Evolutionary conservation across 2,113 vertebrate genomes (phyloP).

Genomic region (Thymallus thymallus): DNA sequence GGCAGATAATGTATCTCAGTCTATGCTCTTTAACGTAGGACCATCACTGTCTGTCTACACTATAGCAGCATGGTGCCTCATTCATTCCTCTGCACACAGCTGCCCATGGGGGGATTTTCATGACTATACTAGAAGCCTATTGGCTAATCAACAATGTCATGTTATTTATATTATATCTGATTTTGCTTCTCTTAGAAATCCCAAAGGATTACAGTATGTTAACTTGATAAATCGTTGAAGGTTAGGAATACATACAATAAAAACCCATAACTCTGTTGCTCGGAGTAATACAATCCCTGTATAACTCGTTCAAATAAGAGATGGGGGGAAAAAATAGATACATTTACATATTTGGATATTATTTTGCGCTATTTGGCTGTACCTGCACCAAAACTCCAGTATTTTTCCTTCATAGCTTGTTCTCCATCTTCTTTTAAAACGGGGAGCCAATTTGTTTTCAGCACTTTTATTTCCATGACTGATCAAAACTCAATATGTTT

Average conservation of each 20-base stretch:
- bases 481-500: too few species aligned
- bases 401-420: too few species aligned
- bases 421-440: too few species aligned
- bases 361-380: too few species aligned
- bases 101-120: conserved; percentile 7
- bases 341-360: too few species aligned
- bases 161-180: conserved; percentile 24
- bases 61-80: not conserved
- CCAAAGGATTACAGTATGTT: conserved; percentile 10
- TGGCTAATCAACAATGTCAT: conserved; percentile 14
- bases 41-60: too few species aligned
- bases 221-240: not conserved
- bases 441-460: too few species aligned
- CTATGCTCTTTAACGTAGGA: conserved; percentile 30
- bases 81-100: conserved; percentile 13
- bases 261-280: too few species aligned
- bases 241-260: not conserved
- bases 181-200: conserved; percentile 19
- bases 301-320: too few species aligned
- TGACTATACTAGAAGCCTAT: not conserved
- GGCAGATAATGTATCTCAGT: not conserved
- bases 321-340: too few species aligned
- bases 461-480: too few species aligned
- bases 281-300: not conserved
- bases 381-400: too few species aligned